phyloP scores from a whole-genome alignment of 2,888 invertebrate species.

The Drosophila affinis region DNA sequence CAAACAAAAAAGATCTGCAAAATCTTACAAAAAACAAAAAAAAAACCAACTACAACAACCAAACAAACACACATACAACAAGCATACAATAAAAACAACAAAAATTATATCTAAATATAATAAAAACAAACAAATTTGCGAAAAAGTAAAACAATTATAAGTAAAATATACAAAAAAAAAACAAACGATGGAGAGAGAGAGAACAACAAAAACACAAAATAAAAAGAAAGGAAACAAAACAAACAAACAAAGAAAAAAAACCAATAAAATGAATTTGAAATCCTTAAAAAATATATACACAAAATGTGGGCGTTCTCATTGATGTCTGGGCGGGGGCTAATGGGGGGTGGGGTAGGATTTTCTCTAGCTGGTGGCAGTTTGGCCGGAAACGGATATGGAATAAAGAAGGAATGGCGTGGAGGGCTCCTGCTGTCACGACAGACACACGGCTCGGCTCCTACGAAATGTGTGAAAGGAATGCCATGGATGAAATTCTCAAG shows the following conservation, averaged over 20 bases:
- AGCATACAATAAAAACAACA: conserved; percentile 58
- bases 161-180: conserved; percentile 43
- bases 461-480: conserved; percentile 1
- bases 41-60: conserved; percentile 58
- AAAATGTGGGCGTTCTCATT: conserved; percentile 37
- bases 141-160: conserved; percentile 68
- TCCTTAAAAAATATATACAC: conserved; percentile 76
- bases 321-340: background rate
- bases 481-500: conserved; percentile 11
- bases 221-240: conserved; percentile 57
- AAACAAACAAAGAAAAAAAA: conserved; percentile 67
- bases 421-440: conserved; percentile 4
- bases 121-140: conserved; percentile 43
- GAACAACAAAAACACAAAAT: conserved; percentile 58
- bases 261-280: conserved; percentile 80
- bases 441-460: background rate
- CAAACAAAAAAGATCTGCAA: conserved; percentile 59
- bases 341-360: background rate
- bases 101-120: conserved; percentile 22
- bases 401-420: background rate
- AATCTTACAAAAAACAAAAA: conserved; percentile 52
- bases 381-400: conserved; percentile 3
- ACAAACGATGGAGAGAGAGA: conserved; percentile 39
- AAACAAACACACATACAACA: conserved; percentile 55
- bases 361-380: too few species aligned